Base-by-base conservation (phyloP, 1,140 invertebrate genomes). In the Apis cerana region DNA sequence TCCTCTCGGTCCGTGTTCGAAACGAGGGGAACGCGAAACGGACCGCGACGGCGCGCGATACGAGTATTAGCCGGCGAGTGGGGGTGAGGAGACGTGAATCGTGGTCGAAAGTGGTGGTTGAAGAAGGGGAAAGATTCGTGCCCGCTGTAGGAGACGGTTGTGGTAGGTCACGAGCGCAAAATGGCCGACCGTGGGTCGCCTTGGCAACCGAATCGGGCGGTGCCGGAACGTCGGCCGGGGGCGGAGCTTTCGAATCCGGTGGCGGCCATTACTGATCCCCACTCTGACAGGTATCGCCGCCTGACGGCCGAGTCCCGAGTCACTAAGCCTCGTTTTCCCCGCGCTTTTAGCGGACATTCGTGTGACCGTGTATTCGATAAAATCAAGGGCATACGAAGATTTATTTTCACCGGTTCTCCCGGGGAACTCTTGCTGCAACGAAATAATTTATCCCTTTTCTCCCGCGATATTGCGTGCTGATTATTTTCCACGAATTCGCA, bases 151-250 rank as follows among this genome's bases (percentile, higher is more conserved):
- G 75, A 72, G 83, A 87, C 71, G 76, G 74, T 93, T 92, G 90
- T 89, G 92, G 92, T 88, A 93, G 91, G 92, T 93, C 91, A 84
- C 52, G 82, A 72, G 50, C 67, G 33, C 88, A 93, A 93, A 85
- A 94, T 94, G 93, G 93, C 91, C 86, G 92, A 82, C 77, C 15
- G 19, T 11, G 10, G 50, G 92, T 94, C 89, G 80, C 89, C 90
- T 89, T 89, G 90, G 89, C 75, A 83, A 94, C 92, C 27, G 75
- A 69, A 78, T 59, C 70, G 80, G 92, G 92, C 90, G 93, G 91
- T 85, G 78, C 87, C 74, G 19, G 19, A 15, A 75, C 27, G n/a
- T 61, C 77, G 19, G 50, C 15, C 12, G 48, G 88, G 71, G 92
- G 92, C 86, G 91, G 91, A 80, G 91, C 87, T 69, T 82, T 12